Percentiles rank a stretch among this genome's conserved stretches.
These are phyloP conservation scores for Acronicta leporina DNA, from an alignment of 2,888 invertebrate species.

Conservation along the genomic window DNA sequence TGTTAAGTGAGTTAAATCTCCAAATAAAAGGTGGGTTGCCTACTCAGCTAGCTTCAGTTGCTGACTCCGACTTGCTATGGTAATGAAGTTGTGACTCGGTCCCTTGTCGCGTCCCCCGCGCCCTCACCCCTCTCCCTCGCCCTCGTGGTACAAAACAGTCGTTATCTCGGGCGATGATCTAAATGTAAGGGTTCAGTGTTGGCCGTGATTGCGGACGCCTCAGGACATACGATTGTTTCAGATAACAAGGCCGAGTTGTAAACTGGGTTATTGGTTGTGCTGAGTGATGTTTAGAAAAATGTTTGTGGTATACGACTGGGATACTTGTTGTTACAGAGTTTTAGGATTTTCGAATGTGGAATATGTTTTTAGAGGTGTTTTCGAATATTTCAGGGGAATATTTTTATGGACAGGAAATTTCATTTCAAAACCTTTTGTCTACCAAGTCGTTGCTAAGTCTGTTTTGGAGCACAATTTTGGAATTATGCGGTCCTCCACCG, in stretches of 20 bases:
- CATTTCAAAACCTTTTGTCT: neutral
- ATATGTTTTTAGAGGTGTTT: conserved; percentile 8
- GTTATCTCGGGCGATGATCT: conserved; percentile 80
- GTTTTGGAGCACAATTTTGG: neutral
- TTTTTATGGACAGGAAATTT: neutral
- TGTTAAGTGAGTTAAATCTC: conserved; percentile 86
- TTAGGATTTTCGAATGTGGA: neutral
- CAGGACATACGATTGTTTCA: conserved; percentile 77
- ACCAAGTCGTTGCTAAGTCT: neutral
- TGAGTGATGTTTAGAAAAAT: conserved; percentile 52
- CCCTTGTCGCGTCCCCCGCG: conserved; percentile 53
- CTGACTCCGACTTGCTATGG: conserved; percentile 75
- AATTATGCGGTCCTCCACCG: no score
- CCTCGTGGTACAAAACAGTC: conserved; percentile 63
- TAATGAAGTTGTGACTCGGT: conserved; percentile 73
- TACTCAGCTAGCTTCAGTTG: conserved; percentile 70
- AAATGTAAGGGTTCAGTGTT: conserved; percentile 72
- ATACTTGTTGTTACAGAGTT: conserved; percentile 18
- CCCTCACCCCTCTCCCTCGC: conserved; percentile 35
- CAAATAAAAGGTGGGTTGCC: conserved; percentile 84
- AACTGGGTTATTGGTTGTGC: conserved; percentile 58
- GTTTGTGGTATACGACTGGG: conserved; percentile 30
- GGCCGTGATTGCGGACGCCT: conserved; percentile 75
- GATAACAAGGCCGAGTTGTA: conserved; percentile 62
- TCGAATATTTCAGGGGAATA: neutral